A percentile compares a stretch with the other conserved stretches of the same genome.
Evolutionary conservation across 2,888 invertebrate species (phyloP).

Genomic region (Holacanthella duospinosa): DNA sequence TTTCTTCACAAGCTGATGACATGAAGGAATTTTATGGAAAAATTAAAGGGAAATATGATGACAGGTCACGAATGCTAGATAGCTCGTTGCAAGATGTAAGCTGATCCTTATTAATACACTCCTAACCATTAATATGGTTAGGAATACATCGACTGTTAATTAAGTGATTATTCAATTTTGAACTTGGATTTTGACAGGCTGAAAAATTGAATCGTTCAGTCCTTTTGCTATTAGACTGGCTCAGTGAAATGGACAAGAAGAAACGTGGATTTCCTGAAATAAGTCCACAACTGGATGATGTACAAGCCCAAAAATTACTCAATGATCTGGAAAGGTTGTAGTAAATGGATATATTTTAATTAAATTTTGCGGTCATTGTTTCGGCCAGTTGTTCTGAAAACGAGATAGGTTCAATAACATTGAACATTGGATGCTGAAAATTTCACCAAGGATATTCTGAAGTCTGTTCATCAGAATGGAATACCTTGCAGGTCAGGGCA

Average conservation of each 20-base stretch:
- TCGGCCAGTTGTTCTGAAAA: too few species aligned
- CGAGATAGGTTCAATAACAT: too few species aligned
- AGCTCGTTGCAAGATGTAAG: slow-evolving; percentile 10
- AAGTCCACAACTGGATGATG: slow-evolving; percentile 76
- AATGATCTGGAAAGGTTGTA: slow-evolving; percentile 61
- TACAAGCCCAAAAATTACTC: slow-evolving; percentile 68
- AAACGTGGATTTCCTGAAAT: slow-evolving; percentile 80
- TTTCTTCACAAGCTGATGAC: neutral
- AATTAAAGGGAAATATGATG: neutral
- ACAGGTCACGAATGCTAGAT: neutral
- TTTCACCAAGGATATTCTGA: too few species aligned
- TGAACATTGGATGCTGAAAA: too few species aligned
- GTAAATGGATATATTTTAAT: neutral
- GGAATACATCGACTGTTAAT: neutral
- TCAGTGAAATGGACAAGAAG: slow-evolving; percentile 88
- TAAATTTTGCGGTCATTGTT: too few species aligned
- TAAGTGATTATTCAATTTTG: too few species aligned
- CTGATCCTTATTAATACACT: neutral
- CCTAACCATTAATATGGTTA: too few species aligned
- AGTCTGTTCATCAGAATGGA: too few species aligned
- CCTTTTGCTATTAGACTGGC: slow-evolving; percentile 85
- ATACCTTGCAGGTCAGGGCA: too few species aligned
- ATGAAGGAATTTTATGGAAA: neutral
- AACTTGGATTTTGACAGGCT: slow-evolving; percentile 53
- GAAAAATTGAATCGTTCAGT: slow-evolving; percentile 84